Percentiles rank a stretch among this genome's conserved stretches.
phyloP scores from a whole-genome alignment of 2,797 vertebrate genomes.

The Pipistrellus pygmaeus region DNA sequence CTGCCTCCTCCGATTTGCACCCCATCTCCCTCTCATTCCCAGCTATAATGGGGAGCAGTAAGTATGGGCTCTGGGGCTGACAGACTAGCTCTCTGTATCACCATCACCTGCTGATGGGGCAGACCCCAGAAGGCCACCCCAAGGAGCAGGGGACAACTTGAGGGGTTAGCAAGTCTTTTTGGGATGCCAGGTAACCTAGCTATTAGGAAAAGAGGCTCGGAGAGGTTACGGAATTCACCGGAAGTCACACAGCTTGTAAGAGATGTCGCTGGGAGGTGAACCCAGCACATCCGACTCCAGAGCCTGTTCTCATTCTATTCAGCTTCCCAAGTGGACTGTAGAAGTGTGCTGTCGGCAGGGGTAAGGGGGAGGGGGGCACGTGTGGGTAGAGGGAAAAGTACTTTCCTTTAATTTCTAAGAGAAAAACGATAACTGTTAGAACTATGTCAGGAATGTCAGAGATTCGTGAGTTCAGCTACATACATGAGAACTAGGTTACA shows the following conservation, averaged over 20 bases:
- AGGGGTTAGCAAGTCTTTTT: not conserved
- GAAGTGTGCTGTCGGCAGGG: not conserved
- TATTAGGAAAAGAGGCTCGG: not conserved
- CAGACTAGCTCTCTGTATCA: not conserved
- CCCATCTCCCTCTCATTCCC: not conserved
- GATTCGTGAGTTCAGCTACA: not conserved
- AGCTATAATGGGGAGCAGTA: not conserved
- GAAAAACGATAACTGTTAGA: not conserved
- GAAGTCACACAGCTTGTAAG: not conserved
- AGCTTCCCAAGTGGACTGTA: not conserved
- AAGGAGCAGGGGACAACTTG: not conserved
- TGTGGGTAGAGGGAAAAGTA: not conserved
- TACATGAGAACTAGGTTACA: slow-evolving; percentile 33
- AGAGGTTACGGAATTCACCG: not conserved
- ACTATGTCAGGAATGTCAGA: not conserved
- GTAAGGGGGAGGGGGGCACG: no score
- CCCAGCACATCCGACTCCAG: not conserved
- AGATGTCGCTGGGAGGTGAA: not conserved
- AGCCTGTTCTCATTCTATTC: not conserved
- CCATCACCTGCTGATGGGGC: not conserved
- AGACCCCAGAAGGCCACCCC: not conserved
- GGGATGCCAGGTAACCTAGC: no score
- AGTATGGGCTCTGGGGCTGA: not conserved
- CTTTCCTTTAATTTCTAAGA: not conserved
- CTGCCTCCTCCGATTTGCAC: not conserved